These are phyloP conservation scores for Zophobas atratus DNA, from an alignment of 1,140 invertebrate genomes.

Conservation along the genomic window DNA sequence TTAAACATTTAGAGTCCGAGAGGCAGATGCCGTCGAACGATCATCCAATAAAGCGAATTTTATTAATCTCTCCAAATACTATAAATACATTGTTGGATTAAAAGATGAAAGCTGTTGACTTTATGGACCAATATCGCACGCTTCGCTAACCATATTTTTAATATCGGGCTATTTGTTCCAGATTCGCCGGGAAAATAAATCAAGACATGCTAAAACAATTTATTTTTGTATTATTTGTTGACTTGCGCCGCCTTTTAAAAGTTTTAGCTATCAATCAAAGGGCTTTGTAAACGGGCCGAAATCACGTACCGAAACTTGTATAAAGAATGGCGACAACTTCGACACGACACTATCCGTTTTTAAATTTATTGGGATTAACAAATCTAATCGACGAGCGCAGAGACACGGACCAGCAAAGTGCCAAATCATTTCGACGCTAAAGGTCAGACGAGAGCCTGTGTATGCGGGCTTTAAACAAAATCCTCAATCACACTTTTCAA, in stretches of 20 bases:
- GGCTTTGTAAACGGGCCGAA: conserved; percentile 29
- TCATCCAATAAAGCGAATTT: conserved; percentile 26
- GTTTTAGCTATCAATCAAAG: conserved; percentile 28
- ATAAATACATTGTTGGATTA: conserved; percentile 23
- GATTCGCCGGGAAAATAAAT: conserved; percentile 26
- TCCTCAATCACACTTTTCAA: no score
- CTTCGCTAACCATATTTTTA: conserved; percentile 39
- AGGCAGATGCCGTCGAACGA: conserved; percentile 22
- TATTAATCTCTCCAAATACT: conserved; percentile 35
- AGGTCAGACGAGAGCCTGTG: no score
- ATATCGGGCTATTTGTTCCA: conserved; percentile 32
- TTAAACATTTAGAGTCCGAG: conserved; percentile 1
- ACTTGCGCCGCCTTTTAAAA: conserved; percentile 12
- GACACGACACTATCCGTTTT: conserved; percentile 15
- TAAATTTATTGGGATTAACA: conserved; percentile 21
- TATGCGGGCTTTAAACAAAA: no score
- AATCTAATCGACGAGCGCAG: background rate
- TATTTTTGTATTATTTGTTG: conserved; percentile 38
- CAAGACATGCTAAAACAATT: conserved; percentile 42
- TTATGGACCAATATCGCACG: conserved; percentile 32
- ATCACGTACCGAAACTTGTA: conserved; percentile 29
- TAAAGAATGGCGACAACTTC: conserved; percentile 36
- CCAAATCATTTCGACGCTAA: no score
- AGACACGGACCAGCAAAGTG: background rate
- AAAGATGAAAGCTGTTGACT: conserved; percentile 24